Evolutionary conservation across 35 echinoderm and acorn worm species (phyloP), one percentile per base, ranked within the genome.

Genomic region (Apostichopus californicus): DNA sequence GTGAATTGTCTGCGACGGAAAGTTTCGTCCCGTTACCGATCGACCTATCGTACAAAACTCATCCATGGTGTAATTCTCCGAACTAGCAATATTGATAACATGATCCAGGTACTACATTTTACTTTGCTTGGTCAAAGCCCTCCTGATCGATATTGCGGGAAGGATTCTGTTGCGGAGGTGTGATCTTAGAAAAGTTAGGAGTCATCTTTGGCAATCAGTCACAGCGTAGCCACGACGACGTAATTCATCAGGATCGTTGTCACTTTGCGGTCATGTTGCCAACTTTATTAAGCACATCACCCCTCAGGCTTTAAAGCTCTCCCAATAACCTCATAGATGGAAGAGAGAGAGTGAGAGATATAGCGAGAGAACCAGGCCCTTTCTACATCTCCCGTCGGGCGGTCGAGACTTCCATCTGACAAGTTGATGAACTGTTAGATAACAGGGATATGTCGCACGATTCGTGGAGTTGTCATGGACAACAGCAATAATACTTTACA

Each of bases 401-500:
- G 80, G 52, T 34, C 25, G 46, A 18, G 52, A 46, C 80, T 83
- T 56, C 52, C 15, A 83, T 34, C 80, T 83, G 46, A 83, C 80
- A 34, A 83, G 80, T 55, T 55, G 52, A 83, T 83, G 46, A 83
- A 55, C n/a, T 83, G 80, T 55, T 55, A 83, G 80, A 53, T 55
- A 83, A 56, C 52, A 55, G 25, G 53, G 80, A 83, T 17, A 55
- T 53, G 5, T 55, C 55, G 80, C 52, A 53, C 55, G 11, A 17
- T 55, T 53, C 80, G 17, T 55, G 25, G 8, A 34, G 79, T 81
- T 81, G 79, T 14, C 79, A 81, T 34, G 21, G 25, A 81, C 20
- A 52, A 25, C 28, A 28, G 80, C 28, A 83, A 83, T 81, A 81
- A 83, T 56, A 55, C 80, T 83, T 68, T 83, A 53, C 80, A 55